These are phyloP conservation scores for Fistularia commersonii DNA, from an alignment of 2,797 vertebrate species.

Conservation along the genomic window DNA sequence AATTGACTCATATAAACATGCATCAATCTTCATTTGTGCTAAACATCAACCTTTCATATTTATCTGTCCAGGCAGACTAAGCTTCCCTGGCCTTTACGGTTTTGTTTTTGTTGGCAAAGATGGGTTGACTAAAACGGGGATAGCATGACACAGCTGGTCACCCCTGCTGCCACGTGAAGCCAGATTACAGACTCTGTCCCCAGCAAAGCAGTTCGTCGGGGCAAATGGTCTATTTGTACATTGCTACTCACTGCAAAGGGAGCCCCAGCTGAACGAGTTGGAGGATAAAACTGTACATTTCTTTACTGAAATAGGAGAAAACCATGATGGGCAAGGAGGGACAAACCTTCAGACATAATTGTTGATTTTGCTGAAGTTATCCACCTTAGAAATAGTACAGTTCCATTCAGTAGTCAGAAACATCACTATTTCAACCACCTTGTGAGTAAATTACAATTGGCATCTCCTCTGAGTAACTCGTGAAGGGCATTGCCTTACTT, in stretches of 20 bases:
- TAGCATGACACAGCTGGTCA: constrained; percentile 46
- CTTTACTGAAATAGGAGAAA: constrained; percentile 43
- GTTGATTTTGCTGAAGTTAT: constrained; percentile 8
- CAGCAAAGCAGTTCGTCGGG: constrained; percentile 41
- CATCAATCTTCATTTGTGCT: background rate
- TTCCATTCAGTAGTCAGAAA: constrained; percentile 1
- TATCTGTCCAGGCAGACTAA: constrained; percentile 19
- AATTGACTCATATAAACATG: background rate
- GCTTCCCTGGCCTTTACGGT: constrained; percentile 28
- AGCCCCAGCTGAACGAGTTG: constrained; percentile 28
- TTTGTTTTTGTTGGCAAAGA: constrained; percentile 43
- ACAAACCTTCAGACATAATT: constrained; percentile 1
- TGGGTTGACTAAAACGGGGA: constrained; percentile 27
- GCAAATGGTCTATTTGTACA: constrained; percentile 35
- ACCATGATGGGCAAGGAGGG: constrained; percentile 11
- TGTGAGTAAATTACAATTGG: constrained; percentile 10
- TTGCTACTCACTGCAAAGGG: constrained; percentile 22
- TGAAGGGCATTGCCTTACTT: constrained; percentile 17
- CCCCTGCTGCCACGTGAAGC: constrained; percentile 57
- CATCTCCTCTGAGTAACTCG: constrained; percentile 1
- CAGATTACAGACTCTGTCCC: constrained; percentile 20
- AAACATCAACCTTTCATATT: constrained; percentile 20
- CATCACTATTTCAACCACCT: constrained; percentile 3
- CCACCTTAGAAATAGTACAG: constrained; percentile 6
- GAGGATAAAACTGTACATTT: constrained; percentile 18